Percentiles rank a stretch among this genome's conserved stretches.
Evolutionary conservation across 1,140 invertebrate genomes (phyloP).

Genomic region (Heliconius himera): DNA sequence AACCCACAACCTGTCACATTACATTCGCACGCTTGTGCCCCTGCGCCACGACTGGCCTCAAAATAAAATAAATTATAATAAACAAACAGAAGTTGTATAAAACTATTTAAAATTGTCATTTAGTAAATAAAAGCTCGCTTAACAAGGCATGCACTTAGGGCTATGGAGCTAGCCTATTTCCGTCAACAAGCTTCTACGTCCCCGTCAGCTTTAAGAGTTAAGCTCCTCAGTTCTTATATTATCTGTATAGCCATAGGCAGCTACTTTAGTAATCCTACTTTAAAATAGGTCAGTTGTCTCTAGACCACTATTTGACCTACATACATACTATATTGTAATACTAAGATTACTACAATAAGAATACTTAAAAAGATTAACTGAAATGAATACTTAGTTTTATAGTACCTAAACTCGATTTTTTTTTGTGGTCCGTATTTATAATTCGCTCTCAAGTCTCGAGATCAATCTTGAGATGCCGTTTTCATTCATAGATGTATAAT

Average conservation of each 20-base stretch:
- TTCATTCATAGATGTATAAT: too few species aligned
- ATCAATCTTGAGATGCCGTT: too few species aligned
- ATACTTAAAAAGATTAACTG: background rate
- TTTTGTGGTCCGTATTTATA: too few species aligned
- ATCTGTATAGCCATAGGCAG: conserved; percentile 4
- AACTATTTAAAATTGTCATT: background rate
- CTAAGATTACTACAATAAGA: background rate
- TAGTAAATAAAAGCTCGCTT: background rate
- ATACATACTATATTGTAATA: background rate
- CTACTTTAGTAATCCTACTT: conserved; percentile 1
- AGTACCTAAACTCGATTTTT: background rate
- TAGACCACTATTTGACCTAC: conserved; percentile 10
- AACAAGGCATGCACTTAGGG: background rate
- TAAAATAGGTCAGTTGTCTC: background rate
- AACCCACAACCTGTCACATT: too few species aligned
- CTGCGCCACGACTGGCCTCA: too few species aligned
- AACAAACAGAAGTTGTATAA: background rate
- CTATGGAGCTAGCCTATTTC: conserved; percentile 7
- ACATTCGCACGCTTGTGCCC: too few species aligned
- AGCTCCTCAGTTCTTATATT: conserved; percentile 4
- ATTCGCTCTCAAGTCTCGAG: too few species aligned
- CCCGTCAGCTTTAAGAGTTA: background rate
- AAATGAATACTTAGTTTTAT: background rate
- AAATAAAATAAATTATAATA: background rate
- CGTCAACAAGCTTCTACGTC: conserved; percentile 1